Evolutionary conservation across 2,113 vertebrate species (phyloP).

Genomic region (Lathamus discolor): DNA sequence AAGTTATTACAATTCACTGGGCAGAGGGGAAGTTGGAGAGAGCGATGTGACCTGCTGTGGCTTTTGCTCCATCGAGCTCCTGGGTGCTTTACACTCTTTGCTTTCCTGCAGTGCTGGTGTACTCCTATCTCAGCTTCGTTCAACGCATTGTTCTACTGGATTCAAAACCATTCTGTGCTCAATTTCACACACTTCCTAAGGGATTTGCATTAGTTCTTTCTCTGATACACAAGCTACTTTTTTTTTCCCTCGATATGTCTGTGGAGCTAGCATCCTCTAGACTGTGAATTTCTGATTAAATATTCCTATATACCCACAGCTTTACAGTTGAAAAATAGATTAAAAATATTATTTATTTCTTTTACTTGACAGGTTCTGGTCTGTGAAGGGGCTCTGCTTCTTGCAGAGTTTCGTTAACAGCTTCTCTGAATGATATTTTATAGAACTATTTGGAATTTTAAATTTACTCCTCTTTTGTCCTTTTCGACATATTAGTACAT

Average conservation of each 20-base stretch:
- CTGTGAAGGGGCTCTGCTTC: not conserved
- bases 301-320: not conserved
- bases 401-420: not conserved
- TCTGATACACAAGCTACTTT: not conserved
- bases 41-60: not conserved
- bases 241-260: not conserved
- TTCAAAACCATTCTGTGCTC: not conserved
- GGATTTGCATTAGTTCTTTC: not conserved
- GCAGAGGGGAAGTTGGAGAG: not conserved
- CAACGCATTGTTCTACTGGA: not conserved
- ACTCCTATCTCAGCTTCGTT: not conserved
- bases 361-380: not conserved
- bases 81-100: not conserved
- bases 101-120: not conserved
- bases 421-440: not conserved
- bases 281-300: not conserved
- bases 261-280: not conserved
- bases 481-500: fast-evolving
- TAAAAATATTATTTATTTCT: not conserved
- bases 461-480: not conserved
- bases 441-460: not conserved
- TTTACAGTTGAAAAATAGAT: not conserved
- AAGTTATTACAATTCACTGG: not conserved
- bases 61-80: fast-evolving
- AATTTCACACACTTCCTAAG: not conserved